These are phyloP conservation scores for Crocallis elinguaria DNA, from an alignment of 2,888 invertebrate genomes.

Conservation along the genomic window DNA sequence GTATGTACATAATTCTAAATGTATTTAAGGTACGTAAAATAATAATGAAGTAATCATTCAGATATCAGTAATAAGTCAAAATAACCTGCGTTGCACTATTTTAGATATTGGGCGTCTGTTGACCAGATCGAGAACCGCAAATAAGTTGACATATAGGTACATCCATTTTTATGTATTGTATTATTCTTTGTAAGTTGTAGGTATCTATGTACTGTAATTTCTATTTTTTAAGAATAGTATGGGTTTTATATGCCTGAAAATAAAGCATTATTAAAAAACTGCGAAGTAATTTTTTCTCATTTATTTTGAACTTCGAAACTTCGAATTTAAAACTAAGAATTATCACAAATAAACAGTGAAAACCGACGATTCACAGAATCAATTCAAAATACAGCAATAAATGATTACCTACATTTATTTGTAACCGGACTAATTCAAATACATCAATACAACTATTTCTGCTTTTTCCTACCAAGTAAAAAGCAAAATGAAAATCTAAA, in stretches of 20 bases:
- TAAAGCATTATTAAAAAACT: conserved; percentile 16
- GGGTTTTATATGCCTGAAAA: background rate
- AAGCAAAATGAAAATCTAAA: background rate
- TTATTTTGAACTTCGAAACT: conserved; percentile 66
- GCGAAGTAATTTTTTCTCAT: conserved; percentile 46
- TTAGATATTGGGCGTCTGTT: too few relatives aligned
- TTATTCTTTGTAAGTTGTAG: too few relatives aligned
- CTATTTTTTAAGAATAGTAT: too few relatives aligned
- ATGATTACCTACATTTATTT: conserved; percentile 45
- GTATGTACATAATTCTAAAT: too few relatives aligned
- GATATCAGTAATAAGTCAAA: too few relatives aligned
- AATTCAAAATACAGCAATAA: conserved; percentile 63
- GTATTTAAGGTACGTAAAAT: too few relatives aligned
- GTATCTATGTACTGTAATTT: too few relatives aligned
- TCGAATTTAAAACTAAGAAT: conserved; percentile 66
- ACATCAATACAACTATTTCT: background rate
- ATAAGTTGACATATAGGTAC: too few relatives aligned
- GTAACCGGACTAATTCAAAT: background rate
- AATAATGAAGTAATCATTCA: too few relatives aligned
- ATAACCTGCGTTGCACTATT: too few relatives aligned
- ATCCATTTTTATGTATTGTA: too few relatives aligned
- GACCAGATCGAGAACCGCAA: too few relatives aligned
- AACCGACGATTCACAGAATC: conserved; percentile 82
- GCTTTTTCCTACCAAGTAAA: background rate
- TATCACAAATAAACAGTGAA: conserved; percentile 82